Evolutionary conservation across 1,140 invertebrate genomes (phyloP).

Genomic region (Drosophila orosa): DNA sequence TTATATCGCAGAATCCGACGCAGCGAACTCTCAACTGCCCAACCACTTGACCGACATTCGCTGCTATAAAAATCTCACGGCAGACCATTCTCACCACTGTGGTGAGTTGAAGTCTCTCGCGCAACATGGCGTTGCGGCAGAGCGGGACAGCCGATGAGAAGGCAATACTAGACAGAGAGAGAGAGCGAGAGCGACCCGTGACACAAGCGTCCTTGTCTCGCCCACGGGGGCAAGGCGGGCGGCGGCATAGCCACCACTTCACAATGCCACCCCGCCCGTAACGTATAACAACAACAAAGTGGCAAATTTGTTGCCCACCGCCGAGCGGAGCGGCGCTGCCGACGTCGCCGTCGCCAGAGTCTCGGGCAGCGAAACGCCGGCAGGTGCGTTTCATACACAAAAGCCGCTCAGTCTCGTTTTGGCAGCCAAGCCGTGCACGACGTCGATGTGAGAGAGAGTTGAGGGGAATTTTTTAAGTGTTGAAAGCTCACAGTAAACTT

Average conservation of each 20-base stretch:
- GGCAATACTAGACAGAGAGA: slow-evolving; percentile 9
- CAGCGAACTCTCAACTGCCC: not conserved
- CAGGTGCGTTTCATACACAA: slow-evolving; percentile 41
- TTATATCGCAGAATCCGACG: not conserved
- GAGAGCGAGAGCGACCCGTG: not conserved
- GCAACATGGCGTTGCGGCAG: slow-evolving; percentile 69
- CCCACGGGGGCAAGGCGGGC: not conserved
- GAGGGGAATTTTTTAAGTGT: slow-evolving; percentile 11
- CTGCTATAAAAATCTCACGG: slow-evolving; percentile 30
- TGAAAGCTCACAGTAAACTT: not conserved
- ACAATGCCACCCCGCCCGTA: slow-evolving; percentile 39
- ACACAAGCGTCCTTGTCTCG: slow-evolving; percentile 18
- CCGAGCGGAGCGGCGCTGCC: slow-evolving; percentile 29
- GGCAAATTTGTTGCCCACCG: slow-evolving; percentile 59
- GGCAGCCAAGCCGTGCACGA: slow-evolving; percentile 76
- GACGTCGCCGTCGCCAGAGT: slow-evolving; percentile 4
- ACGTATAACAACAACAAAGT: slow-evolving; percentile 52
- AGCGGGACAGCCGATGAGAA: slow-evolving; percentile 38
- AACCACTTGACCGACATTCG: slow-evolving; percentile 54
- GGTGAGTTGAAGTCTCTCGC: not conserved
- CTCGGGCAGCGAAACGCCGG: slow-evolving; percentile 17
- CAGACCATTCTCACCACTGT: slow-evolving; percentile 30
- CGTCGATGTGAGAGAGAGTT: slow-evolving; percentile 49
- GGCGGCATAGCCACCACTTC: slow-evolving; percentile 25
- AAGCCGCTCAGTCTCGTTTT: slow-evolving; percentile 81